These are phyloP conservation scores for Cyphomyrus plagiostoma DNA, from an alignment of 2,113 vertebrate genomes.

Conservation along the genomic window DNA sequence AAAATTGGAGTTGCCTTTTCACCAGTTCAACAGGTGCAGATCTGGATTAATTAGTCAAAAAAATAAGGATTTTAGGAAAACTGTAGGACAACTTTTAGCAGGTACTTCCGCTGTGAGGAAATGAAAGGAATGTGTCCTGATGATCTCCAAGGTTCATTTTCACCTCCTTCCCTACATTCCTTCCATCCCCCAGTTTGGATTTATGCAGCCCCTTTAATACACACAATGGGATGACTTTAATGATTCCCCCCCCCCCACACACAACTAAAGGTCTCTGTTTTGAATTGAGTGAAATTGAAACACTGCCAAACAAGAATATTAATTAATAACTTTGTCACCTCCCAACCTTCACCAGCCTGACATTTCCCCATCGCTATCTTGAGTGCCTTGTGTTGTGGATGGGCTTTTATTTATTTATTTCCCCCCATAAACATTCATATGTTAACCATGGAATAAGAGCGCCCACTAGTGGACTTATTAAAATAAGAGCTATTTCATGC, in stretches of 20 bases:
- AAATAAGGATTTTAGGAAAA: background rate
- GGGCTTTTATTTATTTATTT: background rate
- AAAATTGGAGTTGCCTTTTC: background rate
- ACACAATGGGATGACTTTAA: constrained; percentile 20
- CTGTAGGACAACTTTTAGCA: background rate
- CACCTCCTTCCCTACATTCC: background rate
- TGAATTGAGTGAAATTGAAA: constrained; percentile 25
- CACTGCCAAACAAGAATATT: constrained; percentile 24
- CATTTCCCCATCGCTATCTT: constrained; percentile 24
- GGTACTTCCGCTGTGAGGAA: background rate
- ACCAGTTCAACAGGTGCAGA: background rate
- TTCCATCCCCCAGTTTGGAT: background rate
- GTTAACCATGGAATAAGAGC: constrained; percentile 15
- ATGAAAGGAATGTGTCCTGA: background rate
- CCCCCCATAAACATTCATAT: background rate
- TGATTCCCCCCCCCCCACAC: background rate
- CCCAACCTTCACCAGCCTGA: constrained; percentile 28
- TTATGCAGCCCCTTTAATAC: constrained; percentile 4
- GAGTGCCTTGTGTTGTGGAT: constrained; percentile 4
- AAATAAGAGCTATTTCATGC: background rate
- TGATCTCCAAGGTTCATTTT: background rate
- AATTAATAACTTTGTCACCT: constrained; percentile 30
- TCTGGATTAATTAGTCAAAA: background rate
- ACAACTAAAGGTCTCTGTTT: constrained; percentile 18
- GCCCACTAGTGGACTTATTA: constrained; percentile 25